A percentile compares a stretch with the other conserved stretches of the same genome.
These are phyloP conservation scores for Odocoileus hemionus DNA, from an alignment of 2,113 vertebrate species.

Conservation along the genomic window DNA sequence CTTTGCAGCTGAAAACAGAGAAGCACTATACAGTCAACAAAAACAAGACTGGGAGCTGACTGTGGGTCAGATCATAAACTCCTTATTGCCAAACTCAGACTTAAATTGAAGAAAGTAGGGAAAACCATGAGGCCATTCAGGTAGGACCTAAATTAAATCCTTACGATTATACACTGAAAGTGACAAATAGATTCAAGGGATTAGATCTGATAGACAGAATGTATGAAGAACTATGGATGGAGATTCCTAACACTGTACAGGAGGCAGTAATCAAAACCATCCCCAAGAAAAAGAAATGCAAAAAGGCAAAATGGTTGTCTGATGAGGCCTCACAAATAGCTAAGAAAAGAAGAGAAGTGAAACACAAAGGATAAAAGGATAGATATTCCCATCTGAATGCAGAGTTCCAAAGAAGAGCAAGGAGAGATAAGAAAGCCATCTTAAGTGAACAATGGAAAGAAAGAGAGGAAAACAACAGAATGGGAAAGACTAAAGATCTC, in stretches of 20 bases:
- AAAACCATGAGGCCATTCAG: not conserved
- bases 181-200: not conserved
- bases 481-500: not conserved
- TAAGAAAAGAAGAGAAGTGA: not conserved
- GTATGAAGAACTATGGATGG: not conserved
- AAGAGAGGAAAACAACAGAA: not conserved
- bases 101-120: not conserved
- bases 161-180: not conserved
- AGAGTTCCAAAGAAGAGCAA: not conserved
- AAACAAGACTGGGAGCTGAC: not conserved
- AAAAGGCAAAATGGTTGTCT: not conserved
- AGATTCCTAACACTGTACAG: not conserved
- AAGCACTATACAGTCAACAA: not conserved
- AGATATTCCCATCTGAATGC: not conserved
- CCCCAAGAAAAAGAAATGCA: not conserved
- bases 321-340: not conserved
- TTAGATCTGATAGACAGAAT: not conserved
- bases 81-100: not conserved
- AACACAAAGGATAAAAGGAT: not conserved
- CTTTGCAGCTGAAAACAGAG: not conserved
- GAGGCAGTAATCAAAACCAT: not conserved
- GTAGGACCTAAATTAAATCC: not conserved
- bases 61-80: not conserved
- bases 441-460: not conserved
- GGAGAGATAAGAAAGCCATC: not conserved